phyloP scores from a whole-genome alignment of 2,888 invertebrate species.

The Bellardia bayeri region DNA sequence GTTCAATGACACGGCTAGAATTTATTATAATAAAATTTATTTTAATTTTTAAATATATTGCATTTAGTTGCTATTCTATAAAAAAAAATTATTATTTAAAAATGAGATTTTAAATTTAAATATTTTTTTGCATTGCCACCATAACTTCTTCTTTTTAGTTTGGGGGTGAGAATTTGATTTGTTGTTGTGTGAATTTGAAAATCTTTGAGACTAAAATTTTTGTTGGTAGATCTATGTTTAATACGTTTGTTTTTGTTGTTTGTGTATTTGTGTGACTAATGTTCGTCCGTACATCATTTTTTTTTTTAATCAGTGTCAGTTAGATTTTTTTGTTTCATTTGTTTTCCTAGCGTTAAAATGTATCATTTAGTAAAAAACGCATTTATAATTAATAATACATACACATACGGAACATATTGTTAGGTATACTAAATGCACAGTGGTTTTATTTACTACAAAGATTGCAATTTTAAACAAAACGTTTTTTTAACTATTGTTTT shows the following conservation, averaged over 20 bases:
- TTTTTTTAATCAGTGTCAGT: neutral
- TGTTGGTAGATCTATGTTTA: too few relatives aligned
- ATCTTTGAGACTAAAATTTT: too few relatives aligned
- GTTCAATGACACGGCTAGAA: constrained; percentile 63
- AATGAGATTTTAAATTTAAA: neutral
- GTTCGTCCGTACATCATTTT: neutral
- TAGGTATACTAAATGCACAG: constrained; percentile 1
- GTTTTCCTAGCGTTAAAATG: constrained; percentile 11
- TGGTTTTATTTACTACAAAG: neutral
- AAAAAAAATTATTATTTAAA: constrained; percentile 32
- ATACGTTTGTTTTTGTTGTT: too few relatives aligned
- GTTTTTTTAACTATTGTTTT: too few relatives aligned
- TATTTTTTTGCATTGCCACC: neutral
- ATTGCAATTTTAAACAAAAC: too few relatives aligned
- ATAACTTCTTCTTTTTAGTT: constrained; percentile 10
- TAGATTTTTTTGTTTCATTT: constrained; percentile 7
- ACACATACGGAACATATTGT: neutral
- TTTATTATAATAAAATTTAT: constrained; percentile 22
- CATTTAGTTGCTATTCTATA: constrained; percentile 25
- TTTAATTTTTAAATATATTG: constrained; percentile 36
- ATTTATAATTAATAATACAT: constrained; percentile 14
- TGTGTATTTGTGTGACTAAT: neutral
- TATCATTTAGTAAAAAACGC: constrained; percentile 28
- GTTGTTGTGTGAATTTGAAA: too few relatives aligned
- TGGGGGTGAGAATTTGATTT: too few relatives aligned